Evolutionary conservation across 2,113 vertebrate species (phyloP).

Genomic region (Microcebus murinus): DNA sequence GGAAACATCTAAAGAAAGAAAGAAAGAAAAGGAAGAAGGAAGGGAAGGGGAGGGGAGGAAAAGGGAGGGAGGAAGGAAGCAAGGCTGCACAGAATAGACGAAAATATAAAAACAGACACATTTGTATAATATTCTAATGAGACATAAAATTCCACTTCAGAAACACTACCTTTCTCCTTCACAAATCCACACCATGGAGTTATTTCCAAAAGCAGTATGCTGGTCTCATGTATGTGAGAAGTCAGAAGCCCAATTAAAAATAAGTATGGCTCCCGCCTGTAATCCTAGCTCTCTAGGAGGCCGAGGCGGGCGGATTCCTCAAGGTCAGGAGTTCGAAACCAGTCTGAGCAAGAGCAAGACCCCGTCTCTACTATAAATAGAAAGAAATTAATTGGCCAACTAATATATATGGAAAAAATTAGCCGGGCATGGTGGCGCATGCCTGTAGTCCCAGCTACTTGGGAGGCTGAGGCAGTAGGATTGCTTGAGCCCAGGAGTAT

Average conservation of each 20-base stretch:
- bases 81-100: not conserved
- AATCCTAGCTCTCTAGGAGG: too few relatives aligned
- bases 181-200: not conserved
- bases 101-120: not conserved
- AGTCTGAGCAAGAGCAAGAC: too few relatives aligned
- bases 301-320: too few relatives aligned
- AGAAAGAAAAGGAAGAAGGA: not conserved
- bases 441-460: too few relatives aligned
- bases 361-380: too few relatives aligned
- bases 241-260: not conserved
- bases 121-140: conserved; percentile 36
- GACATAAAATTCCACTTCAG: not conserved
- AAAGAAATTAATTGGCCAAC: too few relatives aligned
- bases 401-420: too few relatives aligned
- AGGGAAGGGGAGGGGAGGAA: not conserved
- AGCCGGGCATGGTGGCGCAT: too few relatives aligned
- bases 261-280: not conserved
- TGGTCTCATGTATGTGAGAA: not conserved
- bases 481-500: too few relatives aligned
- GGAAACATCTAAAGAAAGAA: not conserved
- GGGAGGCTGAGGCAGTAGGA: too few relatives aligned
- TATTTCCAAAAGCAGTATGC: conserved; percentile 15
- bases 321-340: too few relatives aligned
- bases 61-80: not conserved
- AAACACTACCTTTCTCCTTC: not conserved